Percentiles rank a stretch among this genome's conserved stretches.
Conservation (phyloP, 2,797 vertebrate genomes). For the Oryzias sinensis region DNA sequence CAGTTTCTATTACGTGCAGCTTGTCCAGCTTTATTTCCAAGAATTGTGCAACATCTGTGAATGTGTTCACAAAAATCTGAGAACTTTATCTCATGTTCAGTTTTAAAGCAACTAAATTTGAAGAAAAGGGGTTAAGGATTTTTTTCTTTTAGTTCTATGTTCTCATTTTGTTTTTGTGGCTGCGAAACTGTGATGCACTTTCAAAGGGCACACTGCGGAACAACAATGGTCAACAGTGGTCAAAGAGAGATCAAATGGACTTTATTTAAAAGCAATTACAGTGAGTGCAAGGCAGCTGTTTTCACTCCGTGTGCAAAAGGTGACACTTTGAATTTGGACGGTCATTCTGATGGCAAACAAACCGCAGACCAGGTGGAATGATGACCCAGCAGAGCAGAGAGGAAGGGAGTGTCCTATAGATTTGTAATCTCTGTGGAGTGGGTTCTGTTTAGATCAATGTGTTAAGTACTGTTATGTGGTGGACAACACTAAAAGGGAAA, state of each 20-base stretch:
- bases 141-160: background rate
- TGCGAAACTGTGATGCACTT: background rate
- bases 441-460: too few species aligned
- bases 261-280: conserved; percentile 19
- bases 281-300: conserved; percentile 12
- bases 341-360: conserved; percentile 19
- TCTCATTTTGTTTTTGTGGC: conserved; percentile 1
- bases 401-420: conserved; percentile 9
- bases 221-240: conserved; percentile 8
- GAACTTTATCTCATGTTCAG: background rate
- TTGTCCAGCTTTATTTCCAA: too few species aligned
- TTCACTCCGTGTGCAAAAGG: conserved; percentile 16
- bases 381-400: conserved; percentile 16
- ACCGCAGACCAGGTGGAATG: conserved; percentile 20
- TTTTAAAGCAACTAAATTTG: background rate
- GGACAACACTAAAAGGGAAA: too few species aligned
- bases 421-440: conserved; percentile 13
- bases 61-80: background rate
- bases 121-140: background rate
- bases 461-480: too few species aligned
- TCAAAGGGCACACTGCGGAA: background rate
- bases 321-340: conserved; percentile 23
- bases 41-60: too few species aligned
- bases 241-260: conserved; percentile 9
- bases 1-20: too few species aligned